Evolutionary conservation across 1,140 invertebrate species (phyloP), one percentile per base, ranked within the genome.

Genomic region (Ctenoplectra terminalis): DNA sequence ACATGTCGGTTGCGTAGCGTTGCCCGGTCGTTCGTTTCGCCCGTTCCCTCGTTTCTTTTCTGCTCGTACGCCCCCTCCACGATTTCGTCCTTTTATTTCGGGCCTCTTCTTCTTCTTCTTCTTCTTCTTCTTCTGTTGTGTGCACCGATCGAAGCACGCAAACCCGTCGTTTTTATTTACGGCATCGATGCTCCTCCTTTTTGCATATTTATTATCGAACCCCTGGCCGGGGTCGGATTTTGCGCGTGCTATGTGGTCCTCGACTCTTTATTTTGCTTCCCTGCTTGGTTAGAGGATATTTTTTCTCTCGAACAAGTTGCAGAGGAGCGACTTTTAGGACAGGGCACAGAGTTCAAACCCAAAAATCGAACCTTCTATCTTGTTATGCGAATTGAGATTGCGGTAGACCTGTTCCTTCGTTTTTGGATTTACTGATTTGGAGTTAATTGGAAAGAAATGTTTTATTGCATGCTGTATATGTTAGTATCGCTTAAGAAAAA

Each of bases 201-300:
- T 88, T 85, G 83, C 87, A 88, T 88, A 88, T 88, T 88, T 88
- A 88, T 88, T 84, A 82, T 85, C 80, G 74, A 75, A 81, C 69
- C 69, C 58, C 56, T 46, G 76, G 26, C 52, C 34, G 61, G 54
- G 77, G 34, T 76, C 82, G 75, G 84, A 74, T 86, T 82, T 78
- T 54, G 69, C 69, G 67, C 52, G 56, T 85, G 63, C 77, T 82
- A 76, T 61, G 78, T 69, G 67, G 77, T 46, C 69, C 40, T 23
- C 15, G 64, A 26, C 48, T 34, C 77, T 79, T 29, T 69, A 17
- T 74, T 31, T 52, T 74, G 29, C 50, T 64, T 54, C 69, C 64
- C 63, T 26, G 23, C 9, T n/a, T 13, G 48, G 60, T 43, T 13
- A 37, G 37, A 29, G 43, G 43, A 54, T 85, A 82, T 71, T 73